Base-by-base conservation (phyloP, 2,888 invertebrate genomes). In the Biston stratarius region DNA sequence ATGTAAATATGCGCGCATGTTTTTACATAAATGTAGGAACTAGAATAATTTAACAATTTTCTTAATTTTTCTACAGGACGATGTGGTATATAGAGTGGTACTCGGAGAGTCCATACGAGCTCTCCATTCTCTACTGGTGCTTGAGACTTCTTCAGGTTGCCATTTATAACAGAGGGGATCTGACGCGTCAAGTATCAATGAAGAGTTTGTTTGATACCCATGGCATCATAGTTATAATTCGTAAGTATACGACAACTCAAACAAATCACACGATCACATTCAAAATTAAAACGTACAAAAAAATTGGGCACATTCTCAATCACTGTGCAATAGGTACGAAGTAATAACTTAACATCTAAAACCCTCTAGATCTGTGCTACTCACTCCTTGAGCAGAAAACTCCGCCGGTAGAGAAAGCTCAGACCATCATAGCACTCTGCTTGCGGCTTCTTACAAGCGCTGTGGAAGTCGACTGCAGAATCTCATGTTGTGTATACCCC, bases 81-180 rank as follows among this genome's bases (percentile, higher is more conserved):
- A 84, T 92, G 87, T 93, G 92, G 92, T 92, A 92, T 71, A 86
- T 92, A 14, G 93, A 94, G 65, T 92, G 93, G 93, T 94, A 92
- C 64, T 82, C 88, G 0, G 88, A 86, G 69, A 85, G 74, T 59
- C 91, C 92, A 0, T 94, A 82, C 68, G 91, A 91, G 63, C 67
- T 90, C 34, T 66, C 81, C 0, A 76, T 86, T 1, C 71, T 94
- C 53, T 93, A 93, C 69, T 94, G 93, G 93, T 86, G 89, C 67
- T 62, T 91, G 47, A 76, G 93, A 12, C 67, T 91, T 1, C 77
- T 93, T 10, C 85, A 85, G 3, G 83, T 80, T 0, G 74, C 84
- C 0, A 71, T 77, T 0, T 67, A 69, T 36, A 68, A 72, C 11
- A 76, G 83, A 8, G 59, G 67, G 5, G 57, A 71, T 0, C 61